Conservation (phyloP, 2,797 vertebrate genomes). For the Lacerta viridis region DNA sequence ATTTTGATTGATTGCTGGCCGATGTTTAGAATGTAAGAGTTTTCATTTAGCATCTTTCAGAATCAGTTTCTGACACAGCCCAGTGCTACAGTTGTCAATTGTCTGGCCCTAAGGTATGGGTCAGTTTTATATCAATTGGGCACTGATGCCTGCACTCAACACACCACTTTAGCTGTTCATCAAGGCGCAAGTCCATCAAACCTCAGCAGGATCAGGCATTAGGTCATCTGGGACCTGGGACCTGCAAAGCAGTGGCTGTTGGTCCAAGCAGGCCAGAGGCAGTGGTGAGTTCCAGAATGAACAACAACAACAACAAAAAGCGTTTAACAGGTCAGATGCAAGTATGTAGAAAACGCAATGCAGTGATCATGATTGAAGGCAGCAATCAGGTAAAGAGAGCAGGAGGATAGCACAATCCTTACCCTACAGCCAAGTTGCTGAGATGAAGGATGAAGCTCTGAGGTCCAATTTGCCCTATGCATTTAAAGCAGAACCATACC, state of each 20-base stretch:
- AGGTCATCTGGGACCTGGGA: too few relatives aligned
- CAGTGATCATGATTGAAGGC: not conserved
- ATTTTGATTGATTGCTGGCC: conserved; percentile 55
- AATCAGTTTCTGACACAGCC: conserved; percentile 65
- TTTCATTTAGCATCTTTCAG: conserved; percentile 54
- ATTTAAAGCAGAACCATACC: too few relatives aligned
- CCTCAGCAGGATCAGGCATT: too few relatives aligned
- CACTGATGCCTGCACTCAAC: not conserved
- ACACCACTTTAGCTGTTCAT: not conserved
- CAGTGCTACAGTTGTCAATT: conserved; percentile 22
- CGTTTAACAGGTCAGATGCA: too few relatives aligned
- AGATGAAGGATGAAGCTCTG: not conserved
- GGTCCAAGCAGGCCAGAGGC: too few relatives aligned
- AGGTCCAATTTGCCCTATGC: too few relatives aligned
- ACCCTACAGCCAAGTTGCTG: too few relatives aligned
- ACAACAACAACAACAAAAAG: too few relatives aligned
- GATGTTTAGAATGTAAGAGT: conserved; percentile 55
- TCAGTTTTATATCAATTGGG: not conserved
- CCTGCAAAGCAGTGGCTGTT: too few relatives aligned
- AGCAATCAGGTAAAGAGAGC: not conserved
- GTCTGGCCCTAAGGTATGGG: not conserved
- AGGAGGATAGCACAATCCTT: not conserved
- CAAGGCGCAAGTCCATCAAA: not conserved
- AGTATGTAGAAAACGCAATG: not conserved
- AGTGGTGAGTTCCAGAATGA: too few relatives aligned